A percentile compares a stretch with the other conserved stretches of the same genome.
Conservation (phyloP, 2,113 vertebrate species). For the Sciurus niger region DNA sequence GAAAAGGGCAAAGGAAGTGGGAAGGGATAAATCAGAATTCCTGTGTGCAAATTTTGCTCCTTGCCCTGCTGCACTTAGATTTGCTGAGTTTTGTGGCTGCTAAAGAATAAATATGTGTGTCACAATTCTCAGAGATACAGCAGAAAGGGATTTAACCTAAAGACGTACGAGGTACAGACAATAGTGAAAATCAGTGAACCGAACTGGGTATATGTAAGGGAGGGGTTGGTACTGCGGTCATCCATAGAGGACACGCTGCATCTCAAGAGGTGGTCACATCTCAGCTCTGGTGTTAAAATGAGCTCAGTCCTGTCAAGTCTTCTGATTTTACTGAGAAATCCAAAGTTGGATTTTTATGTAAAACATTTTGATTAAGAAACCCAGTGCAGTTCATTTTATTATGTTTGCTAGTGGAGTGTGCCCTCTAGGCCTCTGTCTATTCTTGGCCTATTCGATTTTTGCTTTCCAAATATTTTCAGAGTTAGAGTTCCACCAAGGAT, state of each 20-base stretch:
- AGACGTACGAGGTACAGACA: neutral
- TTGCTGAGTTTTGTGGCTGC: conserved; percentile 38
- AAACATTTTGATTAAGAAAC: conserved; percentile 37
- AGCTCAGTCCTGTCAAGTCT: too few relatives aligned
- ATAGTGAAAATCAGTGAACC: neutral
- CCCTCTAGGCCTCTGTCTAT: neutral
- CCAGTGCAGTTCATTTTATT: neutral
- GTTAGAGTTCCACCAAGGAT: conserved; percentile 2
- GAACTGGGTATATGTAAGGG: neutral
- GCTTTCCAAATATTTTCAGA: conserved; percentile 41
- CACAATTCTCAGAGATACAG: conserved; percentile 45
- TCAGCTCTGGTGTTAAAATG: neutral
- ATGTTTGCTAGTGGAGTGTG: neutral
- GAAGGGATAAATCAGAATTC: conserved; percentile 53
- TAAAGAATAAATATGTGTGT: neutral
- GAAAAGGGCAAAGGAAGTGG: neutral
- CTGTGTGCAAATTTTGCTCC: neutral
- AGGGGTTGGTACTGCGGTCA: neutral
- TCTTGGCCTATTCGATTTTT: neutral
- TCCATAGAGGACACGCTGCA: neutral
- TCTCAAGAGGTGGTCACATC: neutral
- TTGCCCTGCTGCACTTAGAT: neutral
- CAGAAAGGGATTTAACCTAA: neutral
- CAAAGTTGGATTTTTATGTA: neutral
- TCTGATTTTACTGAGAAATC: conserved; percentile 25